Evolutionary conservation across 2,888 invertebrate species (phyloP), one percentile per base, ranked within the genome.

Genomic region (Noctua janthe): DNA sequence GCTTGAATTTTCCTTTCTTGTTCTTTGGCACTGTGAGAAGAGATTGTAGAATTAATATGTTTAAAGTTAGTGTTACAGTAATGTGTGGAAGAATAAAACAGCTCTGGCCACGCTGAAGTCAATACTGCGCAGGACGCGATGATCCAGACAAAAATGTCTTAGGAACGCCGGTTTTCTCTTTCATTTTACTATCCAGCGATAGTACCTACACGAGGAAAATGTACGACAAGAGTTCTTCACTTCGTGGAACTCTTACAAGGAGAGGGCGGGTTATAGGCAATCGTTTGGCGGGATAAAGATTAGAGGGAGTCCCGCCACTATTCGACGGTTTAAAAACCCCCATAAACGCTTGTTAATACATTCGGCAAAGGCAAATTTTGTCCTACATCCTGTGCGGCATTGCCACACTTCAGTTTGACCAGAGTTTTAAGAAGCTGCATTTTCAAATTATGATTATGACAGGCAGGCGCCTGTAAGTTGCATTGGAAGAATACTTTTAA

Each of bases 1-100:
- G 93, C 94, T 87, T 93, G 90, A 13, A 96, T 92, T 85, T 96
- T 97, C 80, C 85, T 93, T 78, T 97, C 96, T 91, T 94, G 95
- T 88, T 95, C 95, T 90, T 93, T 95, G 23, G 96, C 96, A 70
- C 97, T 97, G 86, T 8, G 89, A 74, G 6, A 74, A 49, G 13
- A 35, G 3, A 43, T 56, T 70, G 17, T 15, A 15, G 6, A 47
- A 71, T 71, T 5, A 23, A 43, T 71, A 35, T 17, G 23, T 11
- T 47, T n/a, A 35, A 4, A 66, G 17, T 66, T 15, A 20, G 51
- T 17, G 11, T n/a, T 11, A 59, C 59, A 59, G 59, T 59, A 11
- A n/a, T 59, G n/a, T 17, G 11, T n/a, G 59, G 59, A 59, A 59
- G 15, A 59, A n/a, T 59, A 59, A 59, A 59, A 20, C n/a, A n/a